These are phyloP conservation scores for Amphiprion percula DNA, from an alignment of 2,113 vertebrate genomes.

Conservation along the genomic window DNA sequence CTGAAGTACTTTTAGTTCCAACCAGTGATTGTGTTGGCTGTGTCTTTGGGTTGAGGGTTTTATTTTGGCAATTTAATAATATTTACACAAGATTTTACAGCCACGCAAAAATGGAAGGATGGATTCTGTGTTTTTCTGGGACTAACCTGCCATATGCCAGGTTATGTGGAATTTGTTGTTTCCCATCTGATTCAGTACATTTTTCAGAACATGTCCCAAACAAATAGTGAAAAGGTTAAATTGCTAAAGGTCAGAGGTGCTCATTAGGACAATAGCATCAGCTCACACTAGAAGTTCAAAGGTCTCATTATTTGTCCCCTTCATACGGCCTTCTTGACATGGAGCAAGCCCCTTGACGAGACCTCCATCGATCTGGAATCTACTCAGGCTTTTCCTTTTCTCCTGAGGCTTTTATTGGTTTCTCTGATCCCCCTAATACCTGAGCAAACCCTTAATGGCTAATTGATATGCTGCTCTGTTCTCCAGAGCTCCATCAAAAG, in stretches of 20 bases:
- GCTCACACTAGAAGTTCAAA: slow-evolving; percentile 57
- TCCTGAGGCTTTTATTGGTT: slow-evolving; percentile 72
- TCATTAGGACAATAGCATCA: slow-evolving; percentile 50
- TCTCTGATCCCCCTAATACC: slow-evolving; percentile 82
- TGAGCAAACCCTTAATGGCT: slow-evolving; percentile 79
- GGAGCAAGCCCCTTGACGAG: slow-evolving; percentile 40
- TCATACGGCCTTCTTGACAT: slow-evolving; percentile 48
- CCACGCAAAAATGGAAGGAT: background rate
- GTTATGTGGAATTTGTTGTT: background rate
- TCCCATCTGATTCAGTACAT: background rate
- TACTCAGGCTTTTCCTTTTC: slow-evolving; percentile 48
- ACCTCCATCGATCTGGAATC: slow-evolving; percentile 67
- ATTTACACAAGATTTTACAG: no score
- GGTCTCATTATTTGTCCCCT: slow-evolving; percentile 55
- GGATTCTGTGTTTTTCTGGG: background rate
- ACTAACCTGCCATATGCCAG: background rate
- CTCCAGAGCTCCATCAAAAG: slow-evolving; percentile 70
- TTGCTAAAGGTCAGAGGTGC: slow-evolving; percentile 32
- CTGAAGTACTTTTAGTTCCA: no score
- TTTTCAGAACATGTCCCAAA: background rate
- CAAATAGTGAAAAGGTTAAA: slow-evolving; percentile 19
- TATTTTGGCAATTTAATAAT: no score
- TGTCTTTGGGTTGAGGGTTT: no score
- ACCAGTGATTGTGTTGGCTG: background rate
- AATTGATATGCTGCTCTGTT: slow-evolving; percentile 82